phyloP scores from a whole-genome alignment of 2,888 invertebrate genomes.

The Heliconius ismenius region DNA sequence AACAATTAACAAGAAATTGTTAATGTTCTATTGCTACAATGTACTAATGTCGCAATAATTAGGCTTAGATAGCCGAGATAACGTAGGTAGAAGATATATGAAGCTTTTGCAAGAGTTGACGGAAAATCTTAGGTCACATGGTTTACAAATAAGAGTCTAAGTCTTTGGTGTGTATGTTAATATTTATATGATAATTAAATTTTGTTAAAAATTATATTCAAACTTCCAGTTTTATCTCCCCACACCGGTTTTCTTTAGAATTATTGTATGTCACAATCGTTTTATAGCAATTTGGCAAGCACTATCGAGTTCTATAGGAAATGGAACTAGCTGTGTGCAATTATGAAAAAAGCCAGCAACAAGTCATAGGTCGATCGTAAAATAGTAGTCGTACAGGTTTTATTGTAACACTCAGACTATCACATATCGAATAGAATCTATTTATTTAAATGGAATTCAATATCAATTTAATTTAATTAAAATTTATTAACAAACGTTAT shows the following conservation, averaged over 20 bases:
- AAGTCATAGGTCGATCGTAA: constrained; percentile 40
- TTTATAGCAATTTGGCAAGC: constrained; percentile 31
- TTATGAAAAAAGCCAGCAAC: constrained; percentile 41
- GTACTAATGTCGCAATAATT: constrained; percentile 11
- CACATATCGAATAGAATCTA: constrained; percentile 22
- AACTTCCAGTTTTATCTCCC: constrained; percentile 1
- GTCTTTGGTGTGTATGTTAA: neutral
- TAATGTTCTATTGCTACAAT: constrained; percentile 19
- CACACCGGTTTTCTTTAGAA: constrained; percentile 14
- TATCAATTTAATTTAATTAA: constrained; percentile 19
- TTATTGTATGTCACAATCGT: constrained; percentile 28
- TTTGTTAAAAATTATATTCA: constrained; percentile 13
- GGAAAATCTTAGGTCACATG: constrained; percentile 45
- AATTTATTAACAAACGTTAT: neutral
- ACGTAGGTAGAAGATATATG: neutral
- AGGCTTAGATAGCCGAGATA: constrained; percentile 1
- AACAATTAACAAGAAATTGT: too few species aligned
- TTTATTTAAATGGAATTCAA: constrained; percentile 12
- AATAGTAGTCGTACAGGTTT: constrained; percentile 24
- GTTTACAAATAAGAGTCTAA: constrained; percentile 39
- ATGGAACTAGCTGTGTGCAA: constrained; percentile 35
- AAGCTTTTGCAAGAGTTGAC: constrained; percentile 34
- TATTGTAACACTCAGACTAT: constrained; percentile 29
- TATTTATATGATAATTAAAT: constrained; percentile 15
- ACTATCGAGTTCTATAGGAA: constrained; percentile 28